Percentiles rank a stretch among this genome's conserved stretches.
Conservation (phyloP, 2,797 vertebrate genomes). For the Cetoscarus ocellatus region DNA sequence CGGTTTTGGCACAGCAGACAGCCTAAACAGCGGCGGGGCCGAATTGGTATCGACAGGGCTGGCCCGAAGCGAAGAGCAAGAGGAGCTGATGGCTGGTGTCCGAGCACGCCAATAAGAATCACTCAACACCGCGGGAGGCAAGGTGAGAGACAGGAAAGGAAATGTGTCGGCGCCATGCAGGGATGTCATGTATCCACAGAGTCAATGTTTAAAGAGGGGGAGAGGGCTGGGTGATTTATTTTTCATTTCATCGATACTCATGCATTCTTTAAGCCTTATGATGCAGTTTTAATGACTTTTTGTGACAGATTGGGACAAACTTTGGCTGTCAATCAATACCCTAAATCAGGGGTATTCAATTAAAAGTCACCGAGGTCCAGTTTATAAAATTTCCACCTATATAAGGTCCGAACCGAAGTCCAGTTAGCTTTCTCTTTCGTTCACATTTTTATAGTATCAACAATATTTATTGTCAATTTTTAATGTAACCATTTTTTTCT, state of each 20-base stretch:
- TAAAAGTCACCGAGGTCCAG: no score
- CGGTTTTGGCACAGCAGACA: slow-evolving; percentile 31
- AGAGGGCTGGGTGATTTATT: slow-evolving; percentile 27
- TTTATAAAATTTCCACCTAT: no score
- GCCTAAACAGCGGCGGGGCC: slow-evolving; percentile 23
- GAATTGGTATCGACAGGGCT: slow-evolving; percentile 64
- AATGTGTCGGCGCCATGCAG: slow-evolving; percentile 44
- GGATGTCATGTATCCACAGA: slow-evolving; percentile 50
- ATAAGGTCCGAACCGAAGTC: no score
- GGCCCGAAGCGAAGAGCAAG: slow-evolving; percentile 37
- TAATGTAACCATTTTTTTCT: no score
- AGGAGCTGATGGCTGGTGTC: slow-evolving; percentile 57
- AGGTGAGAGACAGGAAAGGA: slow-evolving; percentile 19
- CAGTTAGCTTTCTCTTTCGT: no score
- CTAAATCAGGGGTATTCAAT: no score
- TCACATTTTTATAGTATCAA: no score
- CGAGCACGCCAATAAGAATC: slow-evolving; percentile 52
- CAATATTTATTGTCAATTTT: no score
- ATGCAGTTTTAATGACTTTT: slow-evolving; percentile 45
- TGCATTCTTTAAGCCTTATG: slow-evolving; percentile 32
- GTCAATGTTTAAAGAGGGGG: slow-evolving; percentile 57
- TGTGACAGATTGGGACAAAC: slow-evolving; percentile 4
- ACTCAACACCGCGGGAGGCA: slow-evolving; percentile 14
- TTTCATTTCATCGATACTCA: slow-evolving; percentile 46
- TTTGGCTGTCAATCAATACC: slow-evolving; percentile 39